These are phyloP conservation scores for Centruroides sculpturatus DNA, from an alignment of 1,140 invertebrate species.

Conservation along the genomic window DNA sequence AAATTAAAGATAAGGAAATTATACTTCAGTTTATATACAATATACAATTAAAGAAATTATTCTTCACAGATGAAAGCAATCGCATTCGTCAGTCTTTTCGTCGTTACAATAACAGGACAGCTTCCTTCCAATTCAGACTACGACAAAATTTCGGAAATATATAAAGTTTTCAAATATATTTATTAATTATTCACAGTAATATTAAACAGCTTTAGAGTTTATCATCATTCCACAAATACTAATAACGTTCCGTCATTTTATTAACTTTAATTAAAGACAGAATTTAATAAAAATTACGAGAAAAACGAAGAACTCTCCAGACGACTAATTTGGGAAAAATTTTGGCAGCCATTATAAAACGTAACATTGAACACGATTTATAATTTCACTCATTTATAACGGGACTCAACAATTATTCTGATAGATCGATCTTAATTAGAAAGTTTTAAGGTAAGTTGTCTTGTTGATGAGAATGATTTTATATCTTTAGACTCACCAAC, in stretches of 20 bases:
- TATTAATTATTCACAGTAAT: too few species aligned
- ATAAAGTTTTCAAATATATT: not conserved
- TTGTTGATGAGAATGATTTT: too few species aligned
- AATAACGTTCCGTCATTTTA: not conserved
- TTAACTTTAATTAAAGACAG: not conserved
- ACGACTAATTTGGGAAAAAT: conserved; percentile 13
- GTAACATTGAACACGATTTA: conserved; percentile 13
- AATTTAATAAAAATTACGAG: conserved; percentile 6
- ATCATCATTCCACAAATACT: too few species aligned
- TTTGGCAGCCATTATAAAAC: conserved; percentile 3
- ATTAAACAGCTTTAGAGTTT: too few species aligned
- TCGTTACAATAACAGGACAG: not conserved
- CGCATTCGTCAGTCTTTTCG: not conserved
- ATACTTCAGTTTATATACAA: too few species aligned
- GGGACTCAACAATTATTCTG: conserved; percentile 27
- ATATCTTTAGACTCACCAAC: conserved; percentile 15
- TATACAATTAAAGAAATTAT: too few species aligned
- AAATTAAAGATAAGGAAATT: too few species aligned
- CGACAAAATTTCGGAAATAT: conserved; percentile 7
- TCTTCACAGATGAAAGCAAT: not conserved
- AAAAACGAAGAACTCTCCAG: conserved; percentile 12
- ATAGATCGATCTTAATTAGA: not conserved
- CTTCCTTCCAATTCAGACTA: not conserved
- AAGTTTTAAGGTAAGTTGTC: too few species aligned
- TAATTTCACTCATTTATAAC: conserved; percentile 23